Conservation (phyloP, 2,797 vertebrate species). For the Cichlasoma orientale region DNA sequence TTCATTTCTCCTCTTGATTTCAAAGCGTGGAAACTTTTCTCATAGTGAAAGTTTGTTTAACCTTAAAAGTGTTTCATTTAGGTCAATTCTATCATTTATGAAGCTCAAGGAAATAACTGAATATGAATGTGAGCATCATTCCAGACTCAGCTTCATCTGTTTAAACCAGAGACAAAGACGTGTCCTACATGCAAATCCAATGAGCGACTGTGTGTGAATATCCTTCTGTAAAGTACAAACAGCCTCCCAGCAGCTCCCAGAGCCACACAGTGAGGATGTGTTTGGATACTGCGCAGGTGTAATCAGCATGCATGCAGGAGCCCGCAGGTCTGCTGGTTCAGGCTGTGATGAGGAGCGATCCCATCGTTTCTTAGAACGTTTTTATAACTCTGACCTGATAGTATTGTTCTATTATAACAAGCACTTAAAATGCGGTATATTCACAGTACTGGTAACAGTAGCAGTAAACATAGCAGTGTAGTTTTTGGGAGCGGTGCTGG, state of each 20-base stretch:
- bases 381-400: not conserved
- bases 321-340: not conserved
- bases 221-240: not conserved
- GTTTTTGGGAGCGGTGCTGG: too few species aligned
- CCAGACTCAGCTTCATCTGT: not conserved
- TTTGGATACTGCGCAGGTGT: not conserved
- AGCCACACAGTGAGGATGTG: not conserved
- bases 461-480: too few species aligned
- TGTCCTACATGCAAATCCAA: not conserved
- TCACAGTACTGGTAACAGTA: too few species aligned
- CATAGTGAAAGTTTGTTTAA: not conserved
- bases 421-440: too few species aligned
- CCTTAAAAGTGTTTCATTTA: not conserved
- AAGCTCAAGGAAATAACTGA: not conserved
- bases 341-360: fast-evolving
- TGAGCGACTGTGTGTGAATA: not conserved
- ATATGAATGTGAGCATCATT: not conserved
- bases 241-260: not conserved
- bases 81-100: not conserved
- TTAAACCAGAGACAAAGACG: not conserved
- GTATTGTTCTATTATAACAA: too few species aligned
- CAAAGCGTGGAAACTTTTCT: not conserved
- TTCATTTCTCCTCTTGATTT: not conserved
- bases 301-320: not conserved
- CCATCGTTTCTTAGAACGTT: not conserved